These are phyloP conservation scores for Maccullochella peelii DNA, from an alignment of 2,113 vertebrate species.

Conservation along the genomic window DNA sequence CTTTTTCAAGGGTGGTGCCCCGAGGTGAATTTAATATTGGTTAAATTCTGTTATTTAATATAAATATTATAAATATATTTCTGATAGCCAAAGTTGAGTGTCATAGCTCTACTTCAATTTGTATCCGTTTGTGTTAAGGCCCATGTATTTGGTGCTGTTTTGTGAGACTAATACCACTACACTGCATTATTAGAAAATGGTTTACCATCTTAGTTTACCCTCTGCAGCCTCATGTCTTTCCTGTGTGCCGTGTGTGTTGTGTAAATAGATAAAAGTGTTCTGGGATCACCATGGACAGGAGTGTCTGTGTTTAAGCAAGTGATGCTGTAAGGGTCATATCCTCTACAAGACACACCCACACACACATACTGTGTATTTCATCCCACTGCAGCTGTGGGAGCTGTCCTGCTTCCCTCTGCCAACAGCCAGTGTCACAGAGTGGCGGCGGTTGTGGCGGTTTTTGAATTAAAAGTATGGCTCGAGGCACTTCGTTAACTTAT, in stretches of 20 bases:
- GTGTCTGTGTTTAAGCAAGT: slow-evolving; percentile 9
- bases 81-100: no score
- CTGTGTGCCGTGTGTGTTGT: neutral
- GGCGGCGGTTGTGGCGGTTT: slow-evolving; percentile 37
- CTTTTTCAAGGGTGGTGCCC: no score
- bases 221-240: neutral
- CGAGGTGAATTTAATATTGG: no score
- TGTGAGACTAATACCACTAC: no score
- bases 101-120: no score
- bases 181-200: neutral
- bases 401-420: slow-evolving; percentile 55
- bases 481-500: slow-evolving; percentile 88
- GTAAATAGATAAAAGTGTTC: neutral
- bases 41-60: no score
- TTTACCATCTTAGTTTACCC: no score
- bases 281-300: neutral
- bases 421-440: slow-evolving; percentile 58
- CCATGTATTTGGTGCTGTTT: no score
- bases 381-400: slow-evolving; percentile 48
- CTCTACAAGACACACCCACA: neutral
- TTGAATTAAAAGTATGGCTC: slow-evolving; percentile 80
- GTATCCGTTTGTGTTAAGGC: no score
- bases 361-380: neutral
- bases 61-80: no score
- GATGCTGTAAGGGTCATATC: neutral